Percentiles rank a stretch among this genome's conserved stretches.
phyloP scores from a whole-genome alignment of 2,113 vertebrate species.

The Alaudala cheleensis region DNA sequence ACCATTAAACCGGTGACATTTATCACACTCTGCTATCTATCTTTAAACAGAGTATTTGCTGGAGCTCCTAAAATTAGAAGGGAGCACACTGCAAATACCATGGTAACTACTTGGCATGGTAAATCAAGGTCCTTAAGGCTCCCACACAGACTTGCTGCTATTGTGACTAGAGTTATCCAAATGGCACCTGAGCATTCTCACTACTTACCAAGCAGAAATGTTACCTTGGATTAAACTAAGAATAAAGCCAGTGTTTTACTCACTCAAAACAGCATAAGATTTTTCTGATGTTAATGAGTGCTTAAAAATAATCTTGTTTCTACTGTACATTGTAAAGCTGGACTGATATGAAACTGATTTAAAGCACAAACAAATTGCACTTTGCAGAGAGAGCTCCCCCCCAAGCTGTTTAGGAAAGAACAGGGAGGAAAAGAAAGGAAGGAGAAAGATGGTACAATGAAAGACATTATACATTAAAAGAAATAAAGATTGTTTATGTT shows the following conservation, averaged over 20 bases:
- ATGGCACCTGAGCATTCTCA: constrained; percentile 6
- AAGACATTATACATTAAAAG: not conserved
- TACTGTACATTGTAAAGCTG: not conserved
- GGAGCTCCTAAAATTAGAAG: constrained; percentile 52
- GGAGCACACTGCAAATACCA: constrained; percentile 53
- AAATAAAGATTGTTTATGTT: not conserved
- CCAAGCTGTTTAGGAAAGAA: not conserved
- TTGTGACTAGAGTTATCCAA: constrained; percentile 37
- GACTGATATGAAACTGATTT: not conserved
- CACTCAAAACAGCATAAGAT: not conserved
- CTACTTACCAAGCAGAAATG: constrained; percentile 8
- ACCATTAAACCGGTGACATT: constrained; percentile 1
- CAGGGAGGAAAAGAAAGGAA: not conserved
- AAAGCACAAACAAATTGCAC: not conserved
- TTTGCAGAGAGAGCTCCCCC: not conserved
- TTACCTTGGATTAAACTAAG: constrained; percentile 37
- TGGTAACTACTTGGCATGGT: constrained; percentile 53
- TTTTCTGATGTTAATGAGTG: not conserved
- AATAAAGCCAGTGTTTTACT: not conserved
- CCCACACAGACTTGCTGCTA: constrained; percentile 30
- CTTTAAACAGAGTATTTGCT: constrained; percentile 48
- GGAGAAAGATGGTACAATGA: not conserved
- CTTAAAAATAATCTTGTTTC: constrained; percentile 22
- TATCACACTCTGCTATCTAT: constrained; percentile 19
- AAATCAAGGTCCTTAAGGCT: constrained; percentile 42